Evolutionary conservation across 2,113 vertebrate species (phyloP), one percentile per base, ranked within the genome.

Genomic region (Recurvirostra avosetta): DNA sequence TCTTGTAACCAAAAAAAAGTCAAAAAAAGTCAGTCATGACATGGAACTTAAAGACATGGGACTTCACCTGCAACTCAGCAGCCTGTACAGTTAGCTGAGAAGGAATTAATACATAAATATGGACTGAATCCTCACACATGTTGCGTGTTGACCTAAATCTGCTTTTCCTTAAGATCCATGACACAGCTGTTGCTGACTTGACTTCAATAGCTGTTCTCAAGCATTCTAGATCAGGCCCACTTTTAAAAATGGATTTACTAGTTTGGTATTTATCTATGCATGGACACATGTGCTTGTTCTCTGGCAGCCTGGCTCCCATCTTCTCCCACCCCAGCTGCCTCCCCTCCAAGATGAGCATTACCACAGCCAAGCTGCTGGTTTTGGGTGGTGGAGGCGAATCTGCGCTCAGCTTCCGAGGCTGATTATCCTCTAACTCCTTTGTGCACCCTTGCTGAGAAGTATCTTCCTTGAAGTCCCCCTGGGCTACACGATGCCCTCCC

Each of bases 401-500:
- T 56, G 41, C 4, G 1, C 41, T 25, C 16, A 10, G 61, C n/a
- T 86, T 66, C 52, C 58, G 43, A 53, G 50, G 29, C 43, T 55
- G 61, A 4, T 40, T 23, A 1, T 38, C 15, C 32, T 70, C 47
- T 59, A 29, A 1, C 32, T 68, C 59, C 13, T 66, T 55, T 65
- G 29, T 47, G 55, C 63, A 11, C 12, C 29, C 34, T 59, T 65
- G 20, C 13, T 56, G 18, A 38, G 32, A 77, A 70, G 2, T 38
- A 20, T 3, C 59, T 70, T 15, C 34, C 40, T 32, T 3, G 15
- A n/a, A 63, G 77, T n/a, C 9, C 38, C 38, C 38, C 8, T 30
- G 41, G 49, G n/a, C 40, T 61, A 22, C 58, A 5, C 0, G 0
- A 2, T 43, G 22, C 45, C 23, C 49, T 88, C 20, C 32, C 16